A percentile compares a stretch with the other conserved stretches of the same genome.
Evolutionary conservation across 2,113 vertebrate species (phyloP).

Genomic region (Xiphophorus hellerii): DNA sequence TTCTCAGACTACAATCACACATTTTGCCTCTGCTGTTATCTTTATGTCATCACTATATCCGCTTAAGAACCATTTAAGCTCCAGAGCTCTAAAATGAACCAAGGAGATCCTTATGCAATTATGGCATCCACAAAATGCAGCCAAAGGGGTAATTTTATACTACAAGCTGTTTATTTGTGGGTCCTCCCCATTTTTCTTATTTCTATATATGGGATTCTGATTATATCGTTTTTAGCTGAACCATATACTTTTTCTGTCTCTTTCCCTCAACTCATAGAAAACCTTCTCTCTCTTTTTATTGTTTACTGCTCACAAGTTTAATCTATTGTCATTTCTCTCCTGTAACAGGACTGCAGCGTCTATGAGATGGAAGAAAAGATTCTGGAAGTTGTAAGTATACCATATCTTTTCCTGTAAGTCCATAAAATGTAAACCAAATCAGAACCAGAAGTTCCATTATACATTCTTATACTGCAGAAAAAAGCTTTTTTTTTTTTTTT

Average conservation of each 20-base stretch:
- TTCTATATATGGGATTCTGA: constrained; percentile 65
- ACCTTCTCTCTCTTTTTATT: constrained; percentile 29
- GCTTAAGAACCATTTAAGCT: constrained; percentile 32
- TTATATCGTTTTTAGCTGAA: constrained; percentile 55
- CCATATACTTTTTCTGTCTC: constrained; percentile 42
- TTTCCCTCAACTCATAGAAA: constrained; percentile 21
- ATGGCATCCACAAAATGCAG: constrained; percentile 54
- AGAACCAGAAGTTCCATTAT: background rate
- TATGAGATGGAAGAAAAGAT: constrained; percentile 98
- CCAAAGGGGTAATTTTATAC: constrained; percentile 56
- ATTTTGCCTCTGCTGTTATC: constrained; percentile 20
- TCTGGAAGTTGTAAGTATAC: constrained; percentile 90
- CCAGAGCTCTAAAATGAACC: constrained; percentile 43
- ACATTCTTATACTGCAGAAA: background rate
- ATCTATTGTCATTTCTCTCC: constrained; percentile 58
- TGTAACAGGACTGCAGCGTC: constrained; percentile 89
- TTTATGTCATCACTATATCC: constrained; percentile 14
- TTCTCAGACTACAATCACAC: constrained; percentile 21
- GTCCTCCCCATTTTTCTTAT: constrained; percentile 47
- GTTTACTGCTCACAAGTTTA: constrained; percentile 36
- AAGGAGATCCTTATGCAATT: constrained; percentile 53
- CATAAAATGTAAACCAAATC: constrained; percentile 14
- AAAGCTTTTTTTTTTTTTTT: background rate
- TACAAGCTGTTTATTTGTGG: constrained; percentile 72
- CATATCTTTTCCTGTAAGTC: background rate